Conservation (phyloP, 2,888 invertebrate genomes). For the Sarcophaga carnaria region DNA sequence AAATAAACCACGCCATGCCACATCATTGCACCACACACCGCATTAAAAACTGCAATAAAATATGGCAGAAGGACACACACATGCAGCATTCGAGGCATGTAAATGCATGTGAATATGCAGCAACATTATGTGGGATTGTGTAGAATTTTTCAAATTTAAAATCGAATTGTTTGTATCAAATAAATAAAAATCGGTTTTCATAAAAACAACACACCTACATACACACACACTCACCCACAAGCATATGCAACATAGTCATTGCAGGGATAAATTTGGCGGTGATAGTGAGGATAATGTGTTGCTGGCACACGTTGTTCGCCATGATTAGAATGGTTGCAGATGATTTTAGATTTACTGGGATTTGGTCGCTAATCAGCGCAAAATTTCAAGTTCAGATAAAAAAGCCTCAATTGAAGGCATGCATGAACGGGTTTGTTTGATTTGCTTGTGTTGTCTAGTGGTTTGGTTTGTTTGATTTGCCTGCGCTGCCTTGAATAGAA, state of each 20-base stretch:
- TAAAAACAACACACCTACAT: constrained; percentile 16
- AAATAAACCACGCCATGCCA: neutral
- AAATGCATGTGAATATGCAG: neutral
- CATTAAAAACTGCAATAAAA: constrained; percentile 5
- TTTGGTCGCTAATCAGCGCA: neutral
- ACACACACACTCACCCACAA: constrained; percentile 4
- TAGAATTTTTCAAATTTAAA: constrained; percentile 6
- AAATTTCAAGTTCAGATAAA: neutral
- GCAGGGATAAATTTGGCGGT: neutral
- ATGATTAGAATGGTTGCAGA: neutral
- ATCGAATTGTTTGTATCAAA: constrained; percentile 3
- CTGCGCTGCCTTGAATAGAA: constrained; percentile 11
- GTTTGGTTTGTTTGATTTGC: neutral
- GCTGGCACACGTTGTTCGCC: neutral
- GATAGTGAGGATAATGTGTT: neutral
- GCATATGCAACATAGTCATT: no score
- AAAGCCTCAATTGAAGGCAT: neutral
- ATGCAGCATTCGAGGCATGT: neutral
- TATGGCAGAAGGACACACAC: constrained; percentile 28
- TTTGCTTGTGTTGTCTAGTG: no score
- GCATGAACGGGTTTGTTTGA: neutral
- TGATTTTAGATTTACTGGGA: neutral
- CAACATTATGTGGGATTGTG: neutral
- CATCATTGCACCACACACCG: neutral
- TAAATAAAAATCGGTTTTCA: constrained; percentile 49